These are phyloP conservation scores for Sphaeramia orbicularis DNA, from an alignment of 2,797 vertebrate species.

Conservation along the genomic window DNA sequence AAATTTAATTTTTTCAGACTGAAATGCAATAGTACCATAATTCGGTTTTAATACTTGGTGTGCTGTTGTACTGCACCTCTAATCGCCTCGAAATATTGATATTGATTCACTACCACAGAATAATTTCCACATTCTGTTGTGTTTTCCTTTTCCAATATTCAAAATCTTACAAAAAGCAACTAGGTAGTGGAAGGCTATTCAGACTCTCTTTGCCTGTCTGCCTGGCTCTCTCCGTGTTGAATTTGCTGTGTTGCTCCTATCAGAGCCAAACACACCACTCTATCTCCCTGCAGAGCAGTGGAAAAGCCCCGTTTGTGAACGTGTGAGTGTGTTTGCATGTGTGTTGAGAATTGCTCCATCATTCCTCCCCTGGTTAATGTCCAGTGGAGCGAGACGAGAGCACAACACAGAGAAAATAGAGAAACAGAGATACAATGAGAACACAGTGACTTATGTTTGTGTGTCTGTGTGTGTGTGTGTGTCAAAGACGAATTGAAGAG, in stretches of 20 bases:
- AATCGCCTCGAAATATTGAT: conserved; percentile 31
- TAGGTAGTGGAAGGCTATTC: conserved; percentile 4
- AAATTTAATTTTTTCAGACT: background rate
- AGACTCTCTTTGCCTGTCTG: background rate
- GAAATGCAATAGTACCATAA: background rate
- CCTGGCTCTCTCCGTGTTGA: conserved; percentile 39
- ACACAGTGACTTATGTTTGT: conserved; percentile 33
- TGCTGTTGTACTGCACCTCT: background rate
- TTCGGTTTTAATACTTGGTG: background rate
- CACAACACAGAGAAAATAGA: conserved; percentile 55
- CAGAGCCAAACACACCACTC: conserved; percentile 65
- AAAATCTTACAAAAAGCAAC: conserved; percentile 25
- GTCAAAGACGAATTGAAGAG: conserved; percentile 3
- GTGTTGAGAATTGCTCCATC: conserved; percentile 67
- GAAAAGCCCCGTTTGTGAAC: conserved; percentile 57
- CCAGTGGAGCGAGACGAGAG: conserved; percentile 62
- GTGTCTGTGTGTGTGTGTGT: conserved; percentile 3
- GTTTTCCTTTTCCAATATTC: conserved; percentile 1
- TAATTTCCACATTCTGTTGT: conserved; percentile 18
- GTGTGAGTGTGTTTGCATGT: conserved; percentile 23
- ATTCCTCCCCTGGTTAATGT: conserved; percentile 66
- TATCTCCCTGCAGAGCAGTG: conserved; percentile 53
- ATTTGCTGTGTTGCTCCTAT: conserved; percentile 64
- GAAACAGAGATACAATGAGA: conserved; percentile 52
- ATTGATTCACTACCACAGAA: conserved; percentile 12